These are phyloP conservation scores for Calliopum simillimum DNA, from an alignment of 2,888 invertebrate genomes.

Conservation along the genomic window DNA sequence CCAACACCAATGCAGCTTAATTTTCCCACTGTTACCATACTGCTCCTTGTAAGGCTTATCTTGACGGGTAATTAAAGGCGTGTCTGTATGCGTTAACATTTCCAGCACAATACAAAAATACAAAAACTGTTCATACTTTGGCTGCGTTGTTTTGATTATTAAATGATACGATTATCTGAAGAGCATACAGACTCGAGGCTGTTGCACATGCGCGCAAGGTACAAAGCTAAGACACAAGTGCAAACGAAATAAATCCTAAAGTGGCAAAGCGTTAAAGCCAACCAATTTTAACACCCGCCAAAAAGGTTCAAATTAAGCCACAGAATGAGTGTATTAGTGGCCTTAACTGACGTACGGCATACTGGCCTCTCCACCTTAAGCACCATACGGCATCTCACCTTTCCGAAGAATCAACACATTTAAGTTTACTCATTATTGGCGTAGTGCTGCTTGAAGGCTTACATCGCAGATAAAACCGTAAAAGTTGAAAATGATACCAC, in stretches of 20 bases:
- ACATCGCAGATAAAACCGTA: too few species aligned
- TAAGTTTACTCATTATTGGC: too few species aligned
- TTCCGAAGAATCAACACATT: neutral
- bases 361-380: neutral
- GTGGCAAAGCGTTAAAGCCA: slow-evolving; percentile 24
- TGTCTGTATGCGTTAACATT: slow-evolving; percentile 40
- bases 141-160: slow-evolving; percentile 29
- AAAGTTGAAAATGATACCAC: too few species aligned
- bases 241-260: neutral
- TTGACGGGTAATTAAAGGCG: slow-evolving; percentile 52
- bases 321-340: slow-evolving; percentile 47
- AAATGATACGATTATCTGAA: slow-evolving; percentile 38
- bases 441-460: too few species aligned
- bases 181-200: slow-evolving; percentile 23
- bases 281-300: slow-evolving; percentile 45
- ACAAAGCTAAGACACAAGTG: neutral
- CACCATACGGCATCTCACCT: neutral
- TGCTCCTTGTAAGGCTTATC: slow-evolving; percentile 39
- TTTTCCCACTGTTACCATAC: neutral
- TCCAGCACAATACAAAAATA: too few species aligned
- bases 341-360: neutral
- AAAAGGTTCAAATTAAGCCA: slow-evolving; percentile 47
- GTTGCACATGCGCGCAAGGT: neutral
- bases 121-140: slow-evolving; percentile 1
- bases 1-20: neutral